Evolutionary conservation across 2,113 vertebrate genomes (phyloP).

Genomic region (Pomatostomus ruficeps): DNA sequence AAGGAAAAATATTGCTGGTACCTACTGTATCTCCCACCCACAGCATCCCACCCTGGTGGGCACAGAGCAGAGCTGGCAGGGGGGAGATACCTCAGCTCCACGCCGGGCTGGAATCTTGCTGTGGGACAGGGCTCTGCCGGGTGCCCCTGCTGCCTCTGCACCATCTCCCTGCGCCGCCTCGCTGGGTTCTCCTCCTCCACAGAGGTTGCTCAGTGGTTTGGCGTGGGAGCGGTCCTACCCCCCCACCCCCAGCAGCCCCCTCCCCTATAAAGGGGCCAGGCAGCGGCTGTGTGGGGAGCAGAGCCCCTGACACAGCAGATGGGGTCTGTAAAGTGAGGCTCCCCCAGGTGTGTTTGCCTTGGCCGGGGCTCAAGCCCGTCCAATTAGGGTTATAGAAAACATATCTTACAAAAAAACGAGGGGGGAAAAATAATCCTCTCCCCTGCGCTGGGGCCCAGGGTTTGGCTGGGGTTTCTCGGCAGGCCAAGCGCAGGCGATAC

Average conservation of each 20-base stretch:
- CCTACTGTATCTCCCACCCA: background rate
- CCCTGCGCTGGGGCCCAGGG: background rate
- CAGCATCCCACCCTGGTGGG: background rate
- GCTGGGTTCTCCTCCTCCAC: background rate
- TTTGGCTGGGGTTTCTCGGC: background rate
- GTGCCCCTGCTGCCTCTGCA: background rate
- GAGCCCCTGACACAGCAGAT: background rate
- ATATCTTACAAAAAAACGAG: background rate
- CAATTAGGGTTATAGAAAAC: conserved; percentile 55
- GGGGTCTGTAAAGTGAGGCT: conserved; percentile 38
- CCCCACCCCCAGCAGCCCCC: background rate
- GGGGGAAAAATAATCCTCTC: conserved; percentile 2
- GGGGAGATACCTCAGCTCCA: conserved; percentile 16
- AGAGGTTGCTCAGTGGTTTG: background rate
- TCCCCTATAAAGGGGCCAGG: conserved; percentile 2
- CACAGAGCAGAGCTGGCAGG: background rate
- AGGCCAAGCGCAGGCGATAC: conserved; percentile 2
- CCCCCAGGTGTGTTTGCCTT: conserved; percentile 59
- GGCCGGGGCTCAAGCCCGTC: background rate
- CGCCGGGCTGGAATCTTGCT: background rate
- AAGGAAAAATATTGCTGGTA: background rate
- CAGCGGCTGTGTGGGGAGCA: background rate
- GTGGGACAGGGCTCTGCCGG: background rate
- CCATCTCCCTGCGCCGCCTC: background rate
- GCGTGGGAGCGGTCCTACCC: background rate